These are phyloP conservation scores for Rhinatrema bivittatum DNA, from an alignment of 2,797 vertebrate genomes.

Conservation along the genomic window DNA sequence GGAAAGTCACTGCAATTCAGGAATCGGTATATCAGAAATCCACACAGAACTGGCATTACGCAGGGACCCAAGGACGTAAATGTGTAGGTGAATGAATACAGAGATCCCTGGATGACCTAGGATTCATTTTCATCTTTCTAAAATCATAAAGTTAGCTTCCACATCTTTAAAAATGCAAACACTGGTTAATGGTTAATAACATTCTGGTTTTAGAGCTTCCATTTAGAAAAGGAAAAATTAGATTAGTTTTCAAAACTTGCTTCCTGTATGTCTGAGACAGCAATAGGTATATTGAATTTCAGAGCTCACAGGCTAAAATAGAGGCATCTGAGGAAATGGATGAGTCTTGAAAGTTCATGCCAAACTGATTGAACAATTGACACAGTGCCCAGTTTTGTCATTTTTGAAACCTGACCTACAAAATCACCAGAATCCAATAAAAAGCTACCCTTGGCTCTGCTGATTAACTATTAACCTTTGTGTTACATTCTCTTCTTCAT, in stretches of 20 bases:
- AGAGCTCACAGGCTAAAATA: background rate
- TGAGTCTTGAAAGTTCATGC: constrained; percentile 16
- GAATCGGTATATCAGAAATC: constrained; percentile 1
- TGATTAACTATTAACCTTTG: background rate
- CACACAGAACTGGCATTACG: background rate
- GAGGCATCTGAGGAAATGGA: constrained; percentile 24
- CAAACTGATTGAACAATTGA: constrained; percentile 9
- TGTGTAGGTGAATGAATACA: constrained; percentile 1
- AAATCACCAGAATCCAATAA: background rate
- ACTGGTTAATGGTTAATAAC: background rate
- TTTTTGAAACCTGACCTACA: background rate
- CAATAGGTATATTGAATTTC: constrained; percentile 22
- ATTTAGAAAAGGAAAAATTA: constrained; percentile 6
- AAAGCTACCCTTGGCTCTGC: background rate
- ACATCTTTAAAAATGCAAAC: background rate
- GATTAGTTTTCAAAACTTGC: constrained; percentile 16
- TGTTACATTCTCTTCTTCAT: no score
- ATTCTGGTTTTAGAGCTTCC: background rate
- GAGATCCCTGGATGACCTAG: no score
- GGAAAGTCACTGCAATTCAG: constrained; percentile 27
- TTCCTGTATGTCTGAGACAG: constrained; percentile 12
- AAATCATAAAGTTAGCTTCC: no score
- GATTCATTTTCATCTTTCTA: no score
- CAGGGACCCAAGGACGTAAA: no score
- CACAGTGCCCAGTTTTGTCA: background rate